Evolutionary conservation across 2,113 vertebrate genomes (phyloP), one percentile per base, ranked within the genome.

Genomic region (Alces alces): DNA sequence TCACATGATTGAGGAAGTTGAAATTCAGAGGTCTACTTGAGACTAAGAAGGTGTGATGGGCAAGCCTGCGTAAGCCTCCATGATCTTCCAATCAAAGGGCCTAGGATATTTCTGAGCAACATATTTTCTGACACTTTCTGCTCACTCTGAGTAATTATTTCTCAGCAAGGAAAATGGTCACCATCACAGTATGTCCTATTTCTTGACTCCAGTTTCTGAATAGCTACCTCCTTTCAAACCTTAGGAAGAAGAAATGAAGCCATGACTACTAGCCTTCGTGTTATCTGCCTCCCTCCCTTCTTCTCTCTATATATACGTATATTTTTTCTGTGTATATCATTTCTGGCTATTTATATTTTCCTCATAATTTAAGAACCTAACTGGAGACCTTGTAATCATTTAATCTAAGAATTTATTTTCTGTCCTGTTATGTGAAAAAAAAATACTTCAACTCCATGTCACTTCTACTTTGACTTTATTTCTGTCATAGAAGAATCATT

Each of bases 101-200:
- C 92, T 89, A 19, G 25, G 57, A 47, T 84, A 91, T 55, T 95
- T 95, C 73, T 89, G n/a, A 96, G 36, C 33, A 87, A 25, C 21
- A 52, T 54, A 58, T 52, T 73, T 93, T 91, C 64, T 86, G 43
- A 97, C 58, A 89, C 21, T 45, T 91, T 28, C 57, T 80, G 7
- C 27, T 95, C 92, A 76, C 33, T 60, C 43, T 83, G 52, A 96
- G n/a, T 82, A 88, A 95, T 61, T 93, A 92, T 92, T 92, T 91
- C n/a, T 58, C 80, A 66, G 16, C 39, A 90, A 85, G 25, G 11
- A 92, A 95, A 95, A 84, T 70, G 45, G 33, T 57, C 87, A 89
- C 15, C 25, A 33, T 36, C 12, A 94, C 27, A 92, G 7, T n/a
- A 88, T 39, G 33, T 10, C 66, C 33, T 39, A 80, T 57, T 89